These are phyloP conservation scores for Archivesica marissinica DNA, from an alignment of 1,140 invertebrate genomes.

Conservation along the genomic window DNA sequence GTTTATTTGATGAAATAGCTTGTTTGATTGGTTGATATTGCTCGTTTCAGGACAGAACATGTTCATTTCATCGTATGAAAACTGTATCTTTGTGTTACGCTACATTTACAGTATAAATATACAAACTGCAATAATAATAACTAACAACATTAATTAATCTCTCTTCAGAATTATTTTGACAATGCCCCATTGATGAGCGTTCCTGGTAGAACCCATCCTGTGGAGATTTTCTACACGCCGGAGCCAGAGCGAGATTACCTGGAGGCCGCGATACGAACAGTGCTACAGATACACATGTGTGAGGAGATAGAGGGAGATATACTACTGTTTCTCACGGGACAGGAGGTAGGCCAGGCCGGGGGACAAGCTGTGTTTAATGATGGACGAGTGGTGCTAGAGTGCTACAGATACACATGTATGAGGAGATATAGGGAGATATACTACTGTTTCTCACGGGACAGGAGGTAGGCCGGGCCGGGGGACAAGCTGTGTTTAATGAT, in stretches of 20 bases:
- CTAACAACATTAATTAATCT: too few relatives aligned
- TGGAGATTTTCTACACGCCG: constrained; percentile 99
- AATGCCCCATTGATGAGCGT: constrained; percentile 99
- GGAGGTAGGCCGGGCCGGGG: too few relatives aligned
- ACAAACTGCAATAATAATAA: neutral
- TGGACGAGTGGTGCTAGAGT: too few relatives aligned
- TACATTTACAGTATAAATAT: neutral
- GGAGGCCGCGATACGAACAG: constrained; percentile 99
- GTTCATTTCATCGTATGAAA: too few relatives aligned
- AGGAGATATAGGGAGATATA: too few relatives aligned
- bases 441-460: too few relatives aligned
- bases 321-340: constrained; percentile 97
- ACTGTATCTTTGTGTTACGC: too few relatives aligned
- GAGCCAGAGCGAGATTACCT: constrained; percentile 99
- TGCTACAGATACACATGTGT: constrained; percentile 99
- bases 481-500: too few relatives aligned
- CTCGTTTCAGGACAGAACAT: too few relatives aligned
- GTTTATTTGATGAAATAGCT: too few relatives aligned
- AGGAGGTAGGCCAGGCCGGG: constrained; percentile 86
- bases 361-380: neutral
- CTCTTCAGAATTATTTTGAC: constrained; percentile 95
- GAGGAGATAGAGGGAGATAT: constrained; percentile 98
- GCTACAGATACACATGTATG: too few relatives aligned
- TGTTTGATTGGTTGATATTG: too few relatives aligned
- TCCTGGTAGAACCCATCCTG: constrained; percentile 97